These are phyloP conservation scores for Pituophis catenifer DNA, from an alignment of 2,113 vertebrate species.

Conservation along the genomic window DNA sequence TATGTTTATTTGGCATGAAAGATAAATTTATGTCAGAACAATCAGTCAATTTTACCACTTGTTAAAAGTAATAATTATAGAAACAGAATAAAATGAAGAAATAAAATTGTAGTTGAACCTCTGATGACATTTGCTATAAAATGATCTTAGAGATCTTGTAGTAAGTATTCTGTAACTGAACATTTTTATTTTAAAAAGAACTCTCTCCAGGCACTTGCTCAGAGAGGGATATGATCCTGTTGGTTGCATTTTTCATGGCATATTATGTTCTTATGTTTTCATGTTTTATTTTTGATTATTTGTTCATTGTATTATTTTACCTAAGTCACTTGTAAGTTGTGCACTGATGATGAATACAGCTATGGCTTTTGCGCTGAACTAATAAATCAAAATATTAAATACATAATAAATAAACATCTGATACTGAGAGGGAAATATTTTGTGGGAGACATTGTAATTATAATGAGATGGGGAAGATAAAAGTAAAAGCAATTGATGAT, in stretches of 20 bases:
- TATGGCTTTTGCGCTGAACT: background rate
- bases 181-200: background rate
- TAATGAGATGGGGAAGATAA: background rate
- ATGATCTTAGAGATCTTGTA: background rate
- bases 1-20: slow-evolving; percentile 10
- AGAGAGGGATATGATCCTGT: background rate
- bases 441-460: background rate
- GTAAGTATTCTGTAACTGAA: background rate
- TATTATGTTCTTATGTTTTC: background rate
- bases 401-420: background rate
- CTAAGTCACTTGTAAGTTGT: background rate
- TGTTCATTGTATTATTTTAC: background rate
- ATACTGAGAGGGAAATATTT: background rate
- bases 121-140: background rate
- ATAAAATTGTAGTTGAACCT: background rate
- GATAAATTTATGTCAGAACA: background rate
- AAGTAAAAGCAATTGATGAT: background rate
- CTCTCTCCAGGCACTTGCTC: background rate
- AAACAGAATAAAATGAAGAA: background rate
- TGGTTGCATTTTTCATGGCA: background rate
- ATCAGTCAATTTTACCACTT: background rate
- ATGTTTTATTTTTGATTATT: background rate
- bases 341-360: background rate
- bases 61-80: background rate
- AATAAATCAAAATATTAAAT: background rate